Conservation (phyloP, 1,140 invertebrate genomes). For the Galendromus occidentalis region DNA sequence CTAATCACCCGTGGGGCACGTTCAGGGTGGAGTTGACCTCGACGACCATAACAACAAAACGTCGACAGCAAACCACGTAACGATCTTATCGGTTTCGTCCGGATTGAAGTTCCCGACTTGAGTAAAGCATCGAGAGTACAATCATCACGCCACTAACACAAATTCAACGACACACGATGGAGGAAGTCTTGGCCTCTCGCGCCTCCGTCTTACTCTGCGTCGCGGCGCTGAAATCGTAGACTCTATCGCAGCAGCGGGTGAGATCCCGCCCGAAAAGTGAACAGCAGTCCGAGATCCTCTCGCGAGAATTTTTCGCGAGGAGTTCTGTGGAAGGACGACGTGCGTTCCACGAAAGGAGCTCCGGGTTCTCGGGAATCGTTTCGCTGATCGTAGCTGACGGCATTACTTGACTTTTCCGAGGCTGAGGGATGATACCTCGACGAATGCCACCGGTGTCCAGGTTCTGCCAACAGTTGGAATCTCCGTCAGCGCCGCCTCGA, state of each 20-base stretch:
- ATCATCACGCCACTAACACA: no score
- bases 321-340: neutral
- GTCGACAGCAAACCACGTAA: no score
- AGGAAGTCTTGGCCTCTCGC: no score
- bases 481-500: no score
- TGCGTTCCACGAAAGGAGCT: neutral
- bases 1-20: neutral
- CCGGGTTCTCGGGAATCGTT: neutral
- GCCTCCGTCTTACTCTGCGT: neutral
- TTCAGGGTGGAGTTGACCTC: slow-evolving; percentile 4
- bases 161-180: no score
- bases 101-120: no score
- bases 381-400: neutral
- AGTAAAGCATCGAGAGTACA: no score
- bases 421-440: neutral
- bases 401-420: neutral
- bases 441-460: neutral
- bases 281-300: neutral
- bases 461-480: no score
- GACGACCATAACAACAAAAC: no score
- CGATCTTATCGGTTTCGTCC: no score
- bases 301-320: neutral
- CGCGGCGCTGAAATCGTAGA: slow-evolving; percentile 2
- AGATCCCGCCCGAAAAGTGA: neutral
- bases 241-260: neutral